Conservation (phyloP, 2,113 vertebrate genomes). For the Thryonomys swinderianus region DNA sequence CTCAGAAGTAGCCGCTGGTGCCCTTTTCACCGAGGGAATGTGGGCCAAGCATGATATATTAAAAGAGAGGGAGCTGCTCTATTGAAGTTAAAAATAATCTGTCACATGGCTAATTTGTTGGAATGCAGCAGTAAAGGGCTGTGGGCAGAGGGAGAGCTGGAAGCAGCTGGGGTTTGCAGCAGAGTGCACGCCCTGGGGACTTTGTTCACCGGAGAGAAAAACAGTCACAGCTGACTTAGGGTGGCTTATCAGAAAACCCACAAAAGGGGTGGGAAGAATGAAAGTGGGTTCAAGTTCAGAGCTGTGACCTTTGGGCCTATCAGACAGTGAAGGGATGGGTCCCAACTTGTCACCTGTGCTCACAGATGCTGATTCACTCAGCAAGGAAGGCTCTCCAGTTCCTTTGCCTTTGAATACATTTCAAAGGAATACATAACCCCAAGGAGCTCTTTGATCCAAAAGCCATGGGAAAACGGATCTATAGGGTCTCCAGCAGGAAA, state of each 20-base stretch:
- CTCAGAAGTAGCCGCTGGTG: constrained; percentile 66
- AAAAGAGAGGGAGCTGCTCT: constrained; percentile 60
- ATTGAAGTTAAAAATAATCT: constrained; percentile 74
- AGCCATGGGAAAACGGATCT: constrained; percentile 67
- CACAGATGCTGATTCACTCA: neutral
- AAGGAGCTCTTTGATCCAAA: constrained; percentile 75
- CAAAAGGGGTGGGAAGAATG: constrained; percentile 56
- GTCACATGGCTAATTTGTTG: constrained; percentile 75
- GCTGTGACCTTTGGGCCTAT: constrained; percentile 50
- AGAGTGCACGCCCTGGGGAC: constrained; percentile 42
- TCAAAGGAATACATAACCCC: constrained; percentile 68
- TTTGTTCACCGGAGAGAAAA: constrained; percentile 41
- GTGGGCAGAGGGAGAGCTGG: constrained; percentile 70
- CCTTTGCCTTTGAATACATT: constrained; percentile 73
- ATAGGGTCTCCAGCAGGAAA: constrained; percentile 42
- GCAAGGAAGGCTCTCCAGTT: constrained; percentile 39
- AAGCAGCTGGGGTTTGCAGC: constrained; percentile 75
- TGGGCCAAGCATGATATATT: constrained; percentile 68
- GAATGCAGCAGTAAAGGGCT: constrained; percentile 63
- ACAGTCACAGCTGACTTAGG: neutral
- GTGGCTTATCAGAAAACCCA: constrained; percentile 26
- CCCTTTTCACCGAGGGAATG: constrained; percentile 64
- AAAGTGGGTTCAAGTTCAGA: constrained; percentile 40
- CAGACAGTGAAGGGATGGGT: constrained; percentile 43
- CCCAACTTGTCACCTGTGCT: constrained; percentile 26